Evolutionary conservation across 2,797 vertebrate genomes (phyloP), one percentile per base, ranked within the genome.

Genomic region (Kryptopterus vitreolus): DNA sequence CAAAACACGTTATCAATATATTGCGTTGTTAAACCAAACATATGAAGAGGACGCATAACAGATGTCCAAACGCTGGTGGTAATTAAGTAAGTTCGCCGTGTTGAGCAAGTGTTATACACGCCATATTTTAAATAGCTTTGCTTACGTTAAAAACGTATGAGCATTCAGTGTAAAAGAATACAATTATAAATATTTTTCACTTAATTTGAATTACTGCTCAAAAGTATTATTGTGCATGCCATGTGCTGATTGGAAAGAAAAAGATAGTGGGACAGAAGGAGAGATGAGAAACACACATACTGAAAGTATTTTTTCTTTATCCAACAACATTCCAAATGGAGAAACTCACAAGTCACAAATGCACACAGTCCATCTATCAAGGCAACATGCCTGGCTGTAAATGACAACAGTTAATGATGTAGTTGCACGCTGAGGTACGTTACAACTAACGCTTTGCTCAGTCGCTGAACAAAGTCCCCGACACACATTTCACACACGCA

Each of bases 381-480:
- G 63, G 52, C 50, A n/a, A 50, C 78, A 86, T 80, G 85, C 77
- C 78, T 66, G 63, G n/a, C 20, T 26, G 29, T 73, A 73, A 50
- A 66, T 48, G 38, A 66, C 74, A 71, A 50, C 68, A 53, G 65
- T 76, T 29, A 31, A 63, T 70, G 18, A 59, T 78, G 80, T 71
- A 82, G 82, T 86, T 84, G 69, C 63, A 76, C 78, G 57, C 31
- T 73, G 50, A 63, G 52, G 13, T 61, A 11, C 29, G 59, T 78
- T 75, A 80, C 83, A 85, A 83, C 77, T 78, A 82, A 65, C 46
- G 63, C 79, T 85, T 86, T 85, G 79, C 43, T 85, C 76, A 58
- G 57, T 11, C 20, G 52, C 24, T 22, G 74, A 83, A 81, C 79
- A 79, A 85, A 82, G 79, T 76, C 31, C 31, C 33, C 24, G 15